phyloP scores from a whole-genome alignment of 53 echinoderm and acorn worm species.

The Temnopleurus reevesii region DNA sequence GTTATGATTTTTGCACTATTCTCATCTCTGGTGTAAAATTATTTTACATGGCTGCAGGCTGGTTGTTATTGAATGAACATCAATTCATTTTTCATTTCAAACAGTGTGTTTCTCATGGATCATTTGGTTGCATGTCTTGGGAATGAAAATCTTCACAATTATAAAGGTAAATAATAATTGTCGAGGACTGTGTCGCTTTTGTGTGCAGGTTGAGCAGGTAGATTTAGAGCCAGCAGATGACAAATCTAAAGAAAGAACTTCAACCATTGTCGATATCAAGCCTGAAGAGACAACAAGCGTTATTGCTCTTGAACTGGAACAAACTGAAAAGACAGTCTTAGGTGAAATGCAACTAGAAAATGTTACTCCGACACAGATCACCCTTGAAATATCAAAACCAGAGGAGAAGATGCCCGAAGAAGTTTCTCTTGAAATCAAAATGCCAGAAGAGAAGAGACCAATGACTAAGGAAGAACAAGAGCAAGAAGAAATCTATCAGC shows the following conservation, averaged over 20 bases:
- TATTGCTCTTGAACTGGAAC: too few species aligned
- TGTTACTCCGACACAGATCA: too few species aligned
- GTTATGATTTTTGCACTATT: background rate
- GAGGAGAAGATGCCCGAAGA: background rate
- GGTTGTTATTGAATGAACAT: background rate
- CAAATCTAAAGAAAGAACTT: too few species aligned
- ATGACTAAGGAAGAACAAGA: background rate
- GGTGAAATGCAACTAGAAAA: too few species aligned
- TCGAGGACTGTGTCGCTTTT: too few species aligned
- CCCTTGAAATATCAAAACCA: background rate
- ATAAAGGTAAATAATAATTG: too few species aligned
- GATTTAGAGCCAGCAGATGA: too few species aligned
- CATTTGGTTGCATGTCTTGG: background rate
- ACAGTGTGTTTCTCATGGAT: background rate
- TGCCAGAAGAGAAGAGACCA: background rate
- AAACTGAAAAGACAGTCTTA: too few species aligned
- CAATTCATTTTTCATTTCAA: background rate
- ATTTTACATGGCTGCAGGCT: background rate
- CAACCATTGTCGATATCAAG: too few species aligned
- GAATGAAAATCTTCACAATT: too few species aligned
- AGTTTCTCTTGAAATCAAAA: background rate
- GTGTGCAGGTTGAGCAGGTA: too few species aligned
- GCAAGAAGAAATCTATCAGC: slow-evolving; percentile 51
- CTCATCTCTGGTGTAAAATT: background rate
- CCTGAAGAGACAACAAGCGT: too few species aligned